These are phyloP conservation scores for Meghimatium bilineatum DNA, from an alignment of 2,888 invertebrate species.

Conservation along the genomic window DNA sequence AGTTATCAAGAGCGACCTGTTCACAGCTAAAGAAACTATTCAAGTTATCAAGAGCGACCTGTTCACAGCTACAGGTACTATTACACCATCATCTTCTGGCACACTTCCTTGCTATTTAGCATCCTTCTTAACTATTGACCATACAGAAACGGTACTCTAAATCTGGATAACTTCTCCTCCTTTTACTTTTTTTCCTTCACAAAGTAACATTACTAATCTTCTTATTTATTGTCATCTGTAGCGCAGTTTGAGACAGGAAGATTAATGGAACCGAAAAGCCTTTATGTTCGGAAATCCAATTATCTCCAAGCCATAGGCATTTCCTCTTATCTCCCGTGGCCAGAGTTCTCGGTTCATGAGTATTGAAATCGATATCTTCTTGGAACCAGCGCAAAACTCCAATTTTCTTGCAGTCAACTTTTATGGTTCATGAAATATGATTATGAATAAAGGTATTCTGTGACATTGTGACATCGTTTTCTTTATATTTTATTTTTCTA, in stretches of 20 bases:
- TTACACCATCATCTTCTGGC: too few species aligned
- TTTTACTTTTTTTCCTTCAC: not conserved
- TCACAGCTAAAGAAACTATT: too few species aligned
- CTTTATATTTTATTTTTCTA: not conserved
- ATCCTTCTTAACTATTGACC: too few species aligned
- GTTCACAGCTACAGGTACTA: too few species aligned
- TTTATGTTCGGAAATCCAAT: constrained; percentile 42
- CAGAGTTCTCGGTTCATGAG: constrained; percentile 11
- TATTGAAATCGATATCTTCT: constrained; percentile 23
- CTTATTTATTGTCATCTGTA: constrained; percentile 13
- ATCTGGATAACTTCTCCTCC: not conserved
- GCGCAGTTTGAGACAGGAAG: not conserved
- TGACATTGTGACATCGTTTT: not conserved
- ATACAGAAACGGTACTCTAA: not conserved
- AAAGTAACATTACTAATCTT: constrained; percentile 21
- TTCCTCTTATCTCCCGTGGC: constrained; percentile 35
- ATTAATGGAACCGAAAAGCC: constrained; percentile 29
- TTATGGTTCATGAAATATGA: constrained; percentile 48
- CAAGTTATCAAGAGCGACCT: too few species aligned
- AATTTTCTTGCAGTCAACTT: constrained; percentile 41
- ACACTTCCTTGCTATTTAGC: too few species aligned
- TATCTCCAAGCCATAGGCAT: constrained; percentile 31
- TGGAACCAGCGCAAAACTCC: constrained; percentile 26
- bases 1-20: too few species aligned
- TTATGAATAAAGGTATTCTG: constrained; percentile 27